Evolutionary conservation across 1,140 invertebrate species (phyloP), one percentile per base, ranked within the genome.

Genomic region (Lordiphosa clarofinis): DNA sequence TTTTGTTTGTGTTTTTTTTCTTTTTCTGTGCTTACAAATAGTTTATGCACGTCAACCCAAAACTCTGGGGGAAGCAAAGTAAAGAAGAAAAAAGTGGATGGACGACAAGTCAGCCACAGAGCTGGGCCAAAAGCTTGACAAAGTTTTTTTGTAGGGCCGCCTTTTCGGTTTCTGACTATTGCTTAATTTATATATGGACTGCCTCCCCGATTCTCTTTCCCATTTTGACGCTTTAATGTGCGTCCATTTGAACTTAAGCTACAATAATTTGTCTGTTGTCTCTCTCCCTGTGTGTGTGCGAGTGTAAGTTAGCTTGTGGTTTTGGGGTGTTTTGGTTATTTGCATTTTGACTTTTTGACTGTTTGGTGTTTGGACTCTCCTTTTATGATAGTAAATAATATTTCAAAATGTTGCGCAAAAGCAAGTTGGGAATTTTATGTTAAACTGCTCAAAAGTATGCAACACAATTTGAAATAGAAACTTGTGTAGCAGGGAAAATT

Each of bases 181-280:
- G 62, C 54, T 57, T 47, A 67, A 66, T 52, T 67, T 57, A 46
- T 67, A 52, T 44, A 48, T 42, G 24, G 13, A 15, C 21, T 28
- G 1, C 24, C 31, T 11, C 8, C 10, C 10, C 11, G 2, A 8
- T 6, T 11, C 31, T n/a, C 13, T 36, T 6, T 1, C 8, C 33
- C 21, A 24, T 43, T 21, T 47, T 50, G 9, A 42, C 12, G 61
- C 40, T 52, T 68, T 68, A 68, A 68, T 68, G 55, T 68, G 65
- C 43, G 63, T 47, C 56, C 65, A 68, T 68, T 68, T 68, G 68
- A 68, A 59, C 56, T 68, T 59, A 60, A 68, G 64, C 65, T 59
- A 68, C 48, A 67, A 67, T 67, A 67, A 67, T 68, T 68, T 68
- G 65, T 68, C 65, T 58, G 36, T 46, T 47, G 38, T 57, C 24